Evolutionary conservation across 2,797 vertebrate species (phyloP).

Genomic region (Pempheris klunzingeri): DNA sequence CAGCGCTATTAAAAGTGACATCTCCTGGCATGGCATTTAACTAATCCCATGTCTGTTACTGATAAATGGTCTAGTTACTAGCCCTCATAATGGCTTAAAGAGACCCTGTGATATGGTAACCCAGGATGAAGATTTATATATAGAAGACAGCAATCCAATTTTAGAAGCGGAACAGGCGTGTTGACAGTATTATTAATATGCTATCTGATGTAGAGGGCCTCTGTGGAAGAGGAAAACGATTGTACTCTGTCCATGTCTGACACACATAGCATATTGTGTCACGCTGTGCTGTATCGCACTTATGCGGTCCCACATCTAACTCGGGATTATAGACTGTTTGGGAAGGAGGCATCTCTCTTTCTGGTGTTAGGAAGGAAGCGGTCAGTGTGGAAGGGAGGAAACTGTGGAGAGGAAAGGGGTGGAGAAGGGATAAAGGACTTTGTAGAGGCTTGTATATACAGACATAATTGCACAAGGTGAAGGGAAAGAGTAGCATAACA

Average conservation of each 20-base stretch:
- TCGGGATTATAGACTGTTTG: slow-evolving; percentile 1
- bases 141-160: slow-evolving; percentile 49
- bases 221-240: slow-evolving; percentile 31
- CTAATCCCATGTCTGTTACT: slow-evolving; percentile 43
- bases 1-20: slow-evolving; percentile 52
- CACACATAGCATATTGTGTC: slow-evolving; percentile 31
- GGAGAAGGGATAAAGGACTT: slow-evolving; percentile 2
- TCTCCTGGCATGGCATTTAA: slow-evolving; percentile 49
- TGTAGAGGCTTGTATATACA: slow-evolving; percentile 1
- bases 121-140: slow-evolving; percentile 49
- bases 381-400: slow-evolving; percentile 28
- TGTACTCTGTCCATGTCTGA: slow-evolving; percentile 32
- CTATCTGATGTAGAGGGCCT: slow-evolving; percentile 41
- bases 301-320: slow-evolving; percentile 5
- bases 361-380: slow-evolving; percentile 22
- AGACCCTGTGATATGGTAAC: slow-evolving; percentile 51
- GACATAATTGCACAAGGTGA: neutral
- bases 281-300: slow-evolving; percentile 16
- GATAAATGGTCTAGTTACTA: slow-evolving; percentile 52
- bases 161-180: slow-evolving; percentile 53
- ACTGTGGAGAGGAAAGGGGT: slow-evolving; percentile 7
- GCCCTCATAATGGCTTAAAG: slow-evolving; percentile 19
- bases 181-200: slow-evolving; percentile 71
- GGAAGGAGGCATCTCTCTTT: slow-evolving; percentile 19
- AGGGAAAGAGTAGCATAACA: neutral